Percentiles rank a stretch among this genome's conserved stretches.
Evolutionary conservation across 2,797 vertebrate genomes (phyloP).

Genomic region (Melanotaenia pygmaea): DNA sequence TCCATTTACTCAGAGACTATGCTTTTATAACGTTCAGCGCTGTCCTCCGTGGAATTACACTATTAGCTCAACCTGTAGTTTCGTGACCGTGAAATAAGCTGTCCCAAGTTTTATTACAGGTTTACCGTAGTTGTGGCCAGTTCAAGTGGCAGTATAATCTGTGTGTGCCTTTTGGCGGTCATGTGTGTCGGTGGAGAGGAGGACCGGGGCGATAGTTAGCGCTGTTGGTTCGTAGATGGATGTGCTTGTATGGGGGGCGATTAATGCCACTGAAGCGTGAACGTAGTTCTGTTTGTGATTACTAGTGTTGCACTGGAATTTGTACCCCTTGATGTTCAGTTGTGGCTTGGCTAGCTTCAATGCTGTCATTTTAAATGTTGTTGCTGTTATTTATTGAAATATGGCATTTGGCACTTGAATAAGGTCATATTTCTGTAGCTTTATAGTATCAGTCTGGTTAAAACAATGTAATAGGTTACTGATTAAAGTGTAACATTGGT

Average conservation of each 20-base stretch:
- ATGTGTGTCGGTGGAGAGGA: constrained; percentile 45
- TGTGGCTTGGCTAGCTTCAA: neutral
- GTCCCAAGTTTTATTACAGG: constrained; percentile 28
- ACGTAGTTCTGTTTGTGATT: constrained; percentile 3
- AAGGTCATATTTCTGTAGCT: neutral
- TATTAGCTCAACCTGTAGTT: constrained; percentile 1
- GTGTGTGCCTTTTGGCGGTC: constrained; percentile 37
- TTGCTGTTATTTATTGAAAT: neutral
- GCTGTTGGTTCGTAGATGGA: constrained; percentile 54
- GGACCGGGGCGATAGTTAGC: constrained; percentile 56
- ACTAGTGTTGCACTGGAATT: neutral
- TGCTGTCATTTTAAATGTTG: neutral
- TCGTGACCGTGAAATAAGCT: neutral
- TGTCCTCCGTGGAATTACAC: neutral
- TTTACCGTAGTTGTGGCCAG: constrained; percentile 7
- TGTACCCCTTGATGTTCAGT: neutral
- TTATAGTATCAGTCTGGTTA: neutral
- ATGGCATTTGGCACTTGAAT: neutral
- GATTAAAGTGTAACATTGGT: neutral
- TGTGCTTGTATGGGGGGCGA: constrained; percentile 50
- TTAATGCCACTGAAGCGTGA: constrained; percentile 38
- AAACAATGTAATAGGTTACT: neutral
- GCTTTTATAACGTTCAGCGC: constrained; percentile 16
- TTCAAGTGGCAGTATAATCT: constrained; percentile 20
- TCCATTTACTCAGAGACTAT: constrained; percentile 2